Conservation (phyloP, 2,888 invertebrate genomes). For the Caenorhabditis imperialis region DNA sequence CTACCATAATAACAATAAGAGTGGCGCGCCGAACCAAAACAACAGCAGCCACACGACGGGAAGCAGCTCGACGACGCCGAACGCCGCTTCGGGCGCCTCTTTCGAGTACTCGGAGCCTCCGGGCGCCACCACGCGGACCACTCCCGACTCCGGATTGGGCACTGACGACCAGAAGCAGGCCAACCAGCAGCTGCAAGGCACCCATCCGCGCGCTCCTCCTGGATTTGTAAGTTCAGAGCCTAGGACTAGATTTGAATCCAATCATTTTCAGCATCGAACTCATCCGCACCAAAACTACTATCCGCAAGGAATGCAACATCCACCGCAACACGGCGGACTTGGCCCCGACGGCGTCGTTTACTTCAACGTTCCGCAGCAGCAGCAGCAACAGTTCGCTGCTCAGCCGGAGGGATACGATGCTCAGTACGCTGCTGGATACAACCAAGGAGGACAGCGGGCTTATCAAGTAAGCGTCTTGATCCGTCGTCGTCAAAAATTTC, state of each 20-base stretch:
- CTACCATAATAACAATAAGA: slow-evolving; percentile 34
- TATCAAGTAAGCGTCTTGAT: background rate
- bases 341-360: slow-evolving; percentile 9
- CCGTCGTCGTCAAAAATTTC: background rate
- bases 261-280: slow-evolving; percentile 12
- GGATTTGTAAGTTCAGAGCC: slow-evolving; percentile 56
- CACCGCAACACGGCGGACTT: background rate
- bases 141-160: slow-evolving; percentile 63
- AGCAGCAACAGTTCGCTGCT: slow-evolving; percentile 1
- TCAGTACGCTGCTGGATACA: slow-evolving; percentile 12
- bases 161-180: slow-evolving; percentile 50
- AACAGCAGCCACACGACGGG: slow-evolving; percentile 14
- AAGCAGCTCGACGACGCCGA: slow-evolving; percentile 14
- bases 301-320: slow-evolving; percentile 17
- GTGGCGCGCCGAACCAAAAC: slow-evolving; percentile 15
- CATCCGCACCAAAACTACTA: background rate
- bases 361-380: slow-evolving; percentile 7
- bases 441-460: background rate
- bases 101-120: slow-evolving; percentile 34
- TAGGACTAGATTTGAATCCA: too few relatives aligned
- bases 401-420: slow-evolving; percentile 10
- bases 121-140: slow-evolving; percentile 55
- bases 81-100: slow-evolving; percentile 12
- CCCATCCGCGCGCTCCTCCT: slow-evolving; percentile 17
- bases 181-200: background rate